A percentile compares a stretch with the other conserved stretches of the same genome.
phyloP scores from a whole-genome alignment of 2,888 invertebrate genomes.

The Rhagonycha fulva region DNA sequence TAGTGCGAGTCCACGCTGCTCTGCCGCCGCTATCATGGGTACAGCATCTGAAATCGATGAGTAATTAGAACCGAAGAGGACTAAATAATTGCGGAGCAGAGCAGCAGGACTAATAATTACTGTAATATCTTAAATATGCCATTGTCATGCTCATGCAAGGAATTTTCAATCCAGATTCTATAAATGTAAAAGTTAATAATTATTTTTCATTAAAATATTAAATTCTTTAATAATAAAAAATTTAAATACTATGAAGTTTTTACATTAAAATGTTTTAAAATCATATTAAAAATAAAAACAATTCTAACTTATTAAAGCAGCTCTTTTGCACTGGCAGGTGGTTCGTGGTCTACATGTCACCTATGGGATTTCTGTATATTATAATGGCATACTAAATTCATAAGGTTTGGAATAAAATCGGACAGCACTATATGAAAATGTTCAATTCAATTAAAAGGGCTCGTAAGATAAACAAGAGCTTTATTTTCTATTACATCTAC shows the following conservation, averaged over 20 bases:
- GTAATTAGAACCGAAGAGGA: conserved; percentile 8
- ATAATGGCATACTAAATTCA: no score
- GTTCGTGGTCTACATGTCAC: not conserved
- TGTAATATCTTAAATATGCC: not conserved
- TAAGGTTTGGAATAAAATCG: no score
- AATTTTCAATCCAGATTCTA: not conserved
- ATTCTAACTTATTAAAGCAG: not conserved
- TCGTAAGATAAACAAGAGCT: not conserved
- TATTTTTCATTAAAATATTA: no score
- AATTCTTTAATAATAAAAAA: not conserved
- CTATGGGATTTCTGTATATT: not conserved
- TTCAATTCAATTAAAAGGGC: not conserved
- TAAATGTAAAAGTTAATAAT: not conserved
- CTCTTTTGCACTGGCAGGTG: not conserved
- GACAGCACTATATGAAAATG: no score
- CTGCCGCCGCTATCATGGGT: conserved; percentile 22
- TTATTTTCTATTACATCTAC: no score
- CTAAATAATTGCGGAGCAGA: conserved; percentile 21
- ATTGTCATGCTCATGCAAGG: not conserved
- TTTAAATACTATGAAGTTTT: not conserved
- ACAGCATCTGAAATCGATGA: conserved; percentile 44
- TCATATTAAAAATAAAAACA: no score
- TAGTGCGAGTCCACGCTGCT: conserved; percentile 43
- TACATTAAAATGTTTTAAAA: not conserved
- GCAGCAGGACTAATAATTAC: conserved; percentile 12